Evolutionary conservation across 2,888 invertebrate genomes (phyloP), one percentile per base, ranked within the genome.

Genomic region (Lydus trimaculatus): DNA sequence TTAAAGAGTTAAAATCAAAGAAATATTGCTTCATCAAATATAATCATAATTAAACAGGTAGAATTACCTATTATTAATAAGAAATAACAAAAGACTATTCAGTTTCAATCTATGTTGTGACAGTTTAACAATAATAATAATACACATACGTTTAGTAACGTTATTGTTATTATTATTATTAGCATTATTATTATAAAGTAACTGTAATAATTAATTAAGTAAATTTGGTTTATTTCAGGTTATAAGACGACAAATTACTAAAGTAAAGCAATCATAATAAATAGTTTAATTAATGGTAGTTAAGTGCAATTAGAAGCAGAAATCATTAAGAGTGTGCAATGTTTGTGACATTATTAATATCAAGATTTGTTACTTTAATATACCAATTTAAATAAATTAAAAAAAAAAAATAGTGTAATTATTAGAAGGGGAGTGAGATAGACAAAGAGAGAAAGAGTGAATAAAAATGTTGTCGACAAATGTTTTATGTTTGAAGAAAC

Each of bases 401-500:
- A 17, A 7, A 7, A 43, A 7, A 13, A 36, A 28, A 2, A 28
- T 28, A 28, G 36, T 36, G 36, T 36, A 36, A 15, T 36, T 36
- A 36, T 2, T 5, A 36, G 15, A 15, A 36, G 4, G 2, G 28
- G 2, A 15, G 36, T 6, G 15, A 15, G n/a, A n/a, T n/a, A 15
- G 36, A 3, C 1, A 15, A 5, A 15, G 43, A 39, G 17, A 7
- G 48, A 48, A 11, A 0, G n/a, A 48, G n/a, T 11, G 39, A 52
- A 48, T 25, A 31, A 78, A 73, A 73, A 84, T 84, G 84, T 75
- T 84, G 73, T 77, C 84, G 58, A 79, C 83, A 5, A 83, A 84
- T 74, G 84, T 84, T 68, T 74, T 84, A 74, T 84, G 84, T 76
- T 77, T 84, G 72, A 84, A 84, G 73, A 84, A 82, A 72, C 78